Conservation (phyloP, 2,888 invertebrate species). For the Seira ritae region DNA sequence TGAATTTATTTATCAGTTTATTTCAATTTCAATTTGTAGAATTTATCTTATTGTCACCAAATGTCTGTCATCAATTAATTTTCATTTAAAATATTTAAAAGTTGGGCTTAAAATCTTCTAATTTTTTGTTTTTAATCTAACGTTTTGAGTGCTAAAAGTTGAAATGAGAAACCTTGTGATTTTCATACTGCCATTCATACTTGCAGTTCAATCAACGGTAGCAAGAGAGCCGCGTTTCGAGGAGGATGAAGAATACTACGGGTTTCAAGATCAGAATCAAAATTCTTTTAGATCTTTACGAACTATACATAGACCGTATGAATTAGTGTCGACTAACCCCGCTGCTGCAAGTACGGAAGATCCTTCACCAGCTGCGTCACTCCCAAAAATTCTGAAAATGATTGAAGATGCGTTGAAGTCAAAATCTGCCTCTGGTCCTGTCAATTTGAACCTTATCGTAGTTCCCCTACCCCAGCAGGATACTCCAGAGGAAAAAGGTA, state of each 20-base stretch:
- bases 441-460: not conserved
- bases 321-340: not conserved
- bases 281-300: not conserved
- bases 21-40: too few relatives aligned
- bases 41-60: too few relatives aligned
- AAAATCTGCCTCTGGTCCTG: not conserved
- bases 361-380: not conserved
- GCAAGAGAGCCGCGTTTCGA: not conserved
- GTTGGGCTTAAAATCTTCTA: too few relatives aligned
- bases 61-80: too few relatives aligned
- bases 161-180: too few relatives aligned
- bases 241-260: not conserved
- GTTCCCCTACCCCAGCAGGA: not conserved
- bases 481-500: not conserved
- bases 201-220: too few relatives aligned
- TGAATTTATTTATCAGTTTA: too few relatives aligned
- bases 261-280: not conserved
- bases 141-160: too few relatives aligned
- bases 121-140: too few relatives aligned
- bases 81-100: too few relatives aligned
- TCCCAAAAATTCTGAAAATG: not conserved
- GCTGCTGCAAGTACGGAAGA: not conserved
- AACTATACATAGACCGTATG: not conserved
- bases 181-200: too few relatives aligned
- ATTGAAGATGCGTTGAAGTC: not conserved